Base-by-base conservation (phyloP, 64 coral and sea anemone species). In the Dendrophyllia cribrosa region DNA sequence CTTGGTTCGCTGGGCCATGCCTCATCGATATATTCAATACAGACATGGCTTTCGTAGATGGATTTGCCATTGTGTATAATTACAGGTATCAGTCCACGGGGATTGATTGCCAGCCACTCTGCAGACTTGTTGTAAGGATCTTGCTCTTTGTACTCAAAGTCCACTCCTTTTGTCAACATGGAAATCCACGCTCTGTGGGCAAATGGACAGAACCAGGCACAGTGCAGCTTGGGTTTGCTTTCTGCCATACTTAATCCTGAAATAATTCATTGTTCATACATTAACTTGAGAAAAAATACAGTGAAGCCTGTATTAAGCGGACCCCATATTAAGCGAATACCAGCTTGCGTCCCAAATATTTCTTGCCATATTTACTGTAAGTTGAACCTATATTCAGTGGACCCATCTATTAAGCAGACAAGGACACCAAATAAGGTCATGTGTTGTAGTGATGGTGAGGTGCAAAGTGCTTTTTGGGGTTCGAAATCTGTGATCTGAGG, bases 131-230 rank as follows among this genome's bases (percentile, higher is more conserved):
- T 73, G 59, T 86, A 92, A 72, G 90, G 90, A 77, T 92, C 71
- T 43, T 65, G 69, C 16, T 92, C 90, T 85, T 86, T 76, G 59
- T 76, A 92, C 45, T 92, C 90, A 86, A 92, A 92, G 21, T 92
- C 90, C 15, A 72, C 59, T 68, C 63, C 74, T 58, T 92, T 92
- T 25, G 82, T 55, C 51, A 92, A 34, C 46, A 92, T 48, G 56
- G 90, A 73, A 77, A 92, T 86, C 90, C 90, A 92, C 10, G 69
- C 71, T 64, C 90, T 82, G 24, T 92, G 90, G 6, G 82, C 90
- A 86, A 76, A 92, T 92, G 81, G 90, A 19, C 90, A 92, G 58
- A 64, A 92, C 90, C 90, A 92, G 6, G 81, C 68, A 77, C 90
- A 74, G 72, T 92, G 75, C 6, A 92, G 51, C 72, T 92, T 92